Conservation (phyloP, 2,113 vertebrate species). For the Phoenicopterus ruber region DNA sequence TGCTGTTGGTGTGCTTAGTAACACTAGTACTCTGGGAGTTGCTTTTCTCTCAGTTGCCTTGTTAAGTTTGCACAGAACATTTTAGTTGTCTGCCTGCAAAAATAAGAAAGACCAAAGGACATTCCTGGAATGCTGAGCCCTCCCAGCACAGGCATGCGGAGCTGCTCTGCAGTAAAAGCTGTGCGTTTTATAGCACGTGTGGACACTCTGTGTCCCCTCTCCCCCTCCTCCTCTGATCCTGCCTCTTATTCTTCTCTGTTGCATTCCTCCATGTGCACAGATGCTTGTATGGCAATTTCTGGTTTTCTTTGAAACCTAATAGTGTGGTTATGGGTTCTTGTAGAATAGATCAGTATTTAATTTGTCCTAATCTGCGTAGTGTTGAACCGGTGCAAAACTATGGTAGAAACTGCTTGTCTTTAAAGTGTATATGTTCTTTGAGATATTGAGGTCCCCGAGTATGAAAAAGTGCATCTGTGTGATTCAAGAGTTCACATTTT, state of each 20-base stretch:
- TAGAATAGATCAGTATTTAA: neutral
- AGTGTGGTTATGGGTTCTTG: rapidly evolving
- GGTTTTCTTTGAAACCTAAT: neutral
- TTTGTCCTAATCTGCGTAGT: neutral
- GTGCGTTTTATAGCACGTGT: neutral
- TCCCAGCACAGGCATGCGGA: neutral
- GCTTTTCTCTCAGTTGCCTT: neutral
- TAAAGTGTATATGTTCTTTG: neutral
- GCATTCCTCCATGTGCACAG: neutral
- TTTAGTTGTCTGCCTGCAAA: neutral
- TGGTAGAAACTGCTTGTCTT: neutral
- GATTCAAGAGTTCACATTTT: neutral
- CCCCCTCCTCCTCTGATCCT: neutral
- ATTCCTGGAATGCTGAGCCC: neutral
- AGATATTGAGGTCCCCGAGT: neutral
- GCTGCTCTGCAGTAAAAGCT: neutral
- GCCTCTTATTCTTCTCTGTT: neutral
- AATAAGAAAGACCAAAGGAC: neutral
- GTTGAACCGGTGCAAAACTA: neutral
- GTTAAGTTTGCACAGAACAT: neutral
- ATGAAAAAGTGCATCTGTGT: neutral
- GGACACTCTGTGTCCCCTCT: neutral
- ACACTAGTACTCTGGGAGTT: neutral
- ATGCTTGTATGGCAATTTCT: neutral
- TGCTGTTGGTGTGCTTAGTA: rapidly evolving